These are phyloP conservation scores for Chascanopsetta lugubris DNA, from an alignment of 2,113 vertebrate species.

Conservation along the genomic window DNA sequence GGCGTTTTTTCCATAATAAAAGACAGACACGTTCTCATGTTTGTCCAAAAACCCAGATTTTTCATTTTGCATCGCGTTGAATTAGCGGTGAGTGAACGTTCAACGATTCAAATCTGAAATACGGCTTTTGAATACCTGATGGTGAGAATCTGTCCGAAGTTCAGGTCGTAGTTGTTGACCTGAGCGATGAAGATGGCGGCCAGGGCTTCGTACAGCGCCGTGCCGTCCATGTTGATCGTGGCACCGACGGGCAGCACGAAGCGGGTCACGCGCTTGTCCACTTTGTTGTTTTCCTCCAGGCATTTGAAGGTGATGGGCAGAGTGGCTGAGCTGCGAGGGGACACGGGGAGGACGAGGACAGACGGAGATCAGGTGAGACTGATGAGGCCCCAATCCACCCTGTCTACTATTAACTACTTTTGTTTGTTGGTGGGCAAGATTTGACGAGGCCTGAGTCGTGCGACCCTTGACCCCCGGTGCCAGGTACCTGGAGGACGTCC, in stretches of 20 bases:
- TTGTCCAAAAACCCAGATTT: background rate
- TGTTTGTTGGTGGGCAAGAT: no score
- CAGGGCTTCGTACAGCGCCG: conserved; percentile 93
- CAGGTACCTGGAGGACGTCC: conserved; percentile 94
- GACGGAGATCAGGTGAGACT: background rate
- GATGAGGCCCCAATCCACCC: no score
- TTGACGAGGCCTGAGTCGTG: background rate
- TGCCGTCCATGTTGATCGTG: conserved; percentile 97
- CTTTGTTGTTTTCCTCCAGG: conserved; percentile 92
- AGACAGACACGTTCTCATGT: background rate
- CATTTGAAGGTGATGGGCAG: conserved; percentile 96
- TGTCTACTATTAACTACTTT: no score
- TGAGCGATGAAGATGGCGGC: conserved; percentile 98
- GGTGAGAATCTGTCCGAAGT: conserved; percentile 96
- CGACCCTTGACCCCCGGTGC: background rate
- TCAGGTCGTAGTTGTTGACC: conserved; percentile 92
- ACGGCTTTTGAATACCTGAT: conserved; percentile 95
- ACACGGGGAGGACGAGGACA: background rate
- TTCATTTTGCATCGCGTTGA: no score
- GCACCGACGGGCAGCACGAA: conserved; percentile 95
- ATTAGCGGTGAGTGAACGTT: no score
- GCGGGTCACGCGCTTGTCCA: conserved; percentile 94
- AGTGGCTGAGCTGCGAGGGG: conserved; percentile 88
- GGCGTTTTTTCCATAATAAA: conserved; percentile 3
- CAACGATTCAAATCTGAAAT: background rate